A percentile compares a stretch with the other conserved stretches of the same genome.
These are phyloP conservation scores for Buathra laborator DNA, from an alignment of 2,888 invertebrate genomes.

Conservation along the genomic window DNA sequence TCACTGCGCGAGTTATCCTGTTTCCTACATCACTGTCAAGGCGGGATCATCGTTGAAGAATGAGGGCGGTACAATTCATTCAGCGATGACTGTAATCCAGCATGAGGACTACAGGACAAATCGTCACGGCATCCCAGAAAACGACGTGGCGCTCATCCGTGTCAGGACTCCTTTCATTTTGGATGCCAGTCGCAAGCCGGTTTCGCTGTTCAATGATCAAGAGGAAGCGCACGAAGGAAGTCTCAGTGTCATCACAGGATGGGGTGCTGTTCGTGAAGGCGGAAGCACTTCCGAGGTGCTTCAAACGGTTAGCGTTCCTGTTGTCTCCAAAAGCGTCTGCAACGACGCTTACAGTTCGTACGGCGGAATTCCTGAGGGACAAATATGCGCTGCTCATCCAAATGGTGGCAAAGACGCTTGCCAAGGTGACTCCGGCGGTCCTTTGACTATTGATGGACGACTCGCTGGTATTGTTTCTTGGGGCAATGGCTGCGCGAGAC, in stretches of 20 bases:
- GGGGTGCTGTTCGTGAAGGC: conserved; percentile 71
- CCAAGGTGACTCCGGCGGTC: conserved; percentile 87
- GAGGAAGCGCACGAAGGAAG: conserved; percentile 62
- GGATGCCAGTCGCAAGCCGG: conserved; percentile 84
- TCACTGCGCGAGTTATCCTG: conserved; percentile 85
- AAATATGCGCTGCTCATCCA: conserved; percentile 87
- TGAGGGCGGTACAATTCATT: conserved; percentile 85
- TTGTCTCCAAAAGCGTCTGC: conserved; percentile 86
- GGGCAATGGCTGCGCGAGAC: conserved; percentile 87
- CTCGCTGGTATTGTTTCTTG: conserved; percentile 86
- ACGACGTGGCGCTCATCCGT: conserved; percentile 87
- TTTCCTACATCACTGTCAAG: conserved; percentile 81
- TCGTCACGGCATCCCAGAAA: conserved; percentile 65
- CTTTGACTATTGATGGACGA: conserved; percentile 84
- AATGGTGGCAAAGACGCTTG: conserved; percentile 85
- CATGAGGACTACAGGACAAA: conserved; percentile 64
- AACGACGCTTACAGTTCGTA: conserved; percentile 85
- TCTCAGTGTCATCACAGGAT: conserved; percentile 69
- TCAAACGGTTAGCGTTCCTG: conserved; percentile 87
- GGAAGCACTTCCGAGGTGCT: conserved; percentile 76
- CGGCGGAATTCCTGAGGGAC: conserved; percentile 86
- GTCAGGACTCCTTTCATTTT: conserved; percentile 85
- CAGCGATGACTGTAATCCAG: conserved; percentile 9
- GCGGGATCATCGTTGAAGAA: conserved; percentile 84
- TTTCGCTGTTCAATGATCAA: conserved; percentile 84